These are phyloP conservation scores for Holothuria scabra DNA, from an alignment of 53 echinoderm and acorn worm species.

Conservation along the genomic window DNA sequence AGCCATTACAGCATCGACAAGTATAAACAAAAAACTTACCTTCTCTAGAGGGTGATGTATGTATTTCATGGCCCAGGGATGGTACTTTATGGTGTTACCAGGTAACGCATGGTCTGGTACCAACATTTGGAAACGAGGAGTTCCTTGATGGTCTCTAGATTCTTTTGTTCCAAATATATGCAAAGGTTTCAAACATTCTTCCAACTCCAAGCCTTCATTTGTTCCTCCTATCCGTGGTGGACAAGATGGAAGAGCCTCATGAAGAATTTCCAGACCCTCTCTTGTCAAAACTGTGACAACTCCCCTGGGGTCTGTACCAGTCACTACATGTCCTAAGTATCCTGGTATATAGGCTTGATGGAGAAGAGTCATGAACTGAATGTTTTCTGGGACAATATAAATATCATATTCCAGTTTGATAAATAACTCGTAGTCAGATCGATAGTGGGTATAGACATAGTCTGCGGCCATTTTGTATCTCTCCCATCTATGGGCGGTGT, in stretches of 20 bases:
- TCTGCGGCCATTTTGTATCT: slow-evolving; percentile 57
- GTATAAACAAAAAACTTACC: slow-evolving; percentile 52
- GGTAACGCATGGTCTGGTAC: slow-evolving; percentile 84
- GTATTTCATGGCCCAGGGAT: slow-evolving; percentile 79
- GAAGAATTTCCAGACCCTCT: slow-evolving; percentile 59
- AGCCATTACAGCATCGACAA: too few species aligned
- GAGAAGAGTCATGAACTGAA: slow-evolving; percentile 72
- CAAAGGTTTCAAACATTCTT: slow-evolving; percentile 59
- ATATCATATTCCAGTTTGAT: slow-evolving; percentile 72
- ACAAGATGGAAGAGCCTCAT: slow-evolving; percentile 55
- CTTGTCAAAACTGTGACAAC: slow-evolving; percentile 66
- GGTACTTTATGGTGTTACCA: slow-evolving; percentile 53
- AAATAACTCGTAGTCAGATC: slow-evolving; percentile 74
- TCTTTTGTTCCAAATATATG: slow-evolving; percentile 58
- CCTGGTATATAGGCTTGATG: slow-evolving; percentile 74
- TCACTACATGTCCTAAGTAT: slow-evolving; percentile 83
- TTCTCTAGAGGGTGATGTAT: slow-evolving; percentile 63
- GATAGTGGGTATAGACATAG: slow-evolving; percentile 57
- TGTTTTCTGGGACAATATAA: slow-evolving; percentile 74
- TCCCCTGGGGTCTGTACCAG: slow-evolving; percentile 54
- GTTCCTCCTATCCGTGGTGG: slow-evolving; percentile 56
- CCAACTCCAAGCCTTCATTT: slow-evolving; percentile 71
- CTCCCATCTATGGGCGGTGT: slow-evolving; percentile 52
- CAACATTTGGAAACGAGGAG: slow-evolving; percentile 72
- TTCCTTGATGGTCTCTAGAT: slow-evolving; percentile 64